phyloP scores from a whole-genome alignment of 1,140 invertebrate genomes.

The Drosophila navojoa region DNA sequence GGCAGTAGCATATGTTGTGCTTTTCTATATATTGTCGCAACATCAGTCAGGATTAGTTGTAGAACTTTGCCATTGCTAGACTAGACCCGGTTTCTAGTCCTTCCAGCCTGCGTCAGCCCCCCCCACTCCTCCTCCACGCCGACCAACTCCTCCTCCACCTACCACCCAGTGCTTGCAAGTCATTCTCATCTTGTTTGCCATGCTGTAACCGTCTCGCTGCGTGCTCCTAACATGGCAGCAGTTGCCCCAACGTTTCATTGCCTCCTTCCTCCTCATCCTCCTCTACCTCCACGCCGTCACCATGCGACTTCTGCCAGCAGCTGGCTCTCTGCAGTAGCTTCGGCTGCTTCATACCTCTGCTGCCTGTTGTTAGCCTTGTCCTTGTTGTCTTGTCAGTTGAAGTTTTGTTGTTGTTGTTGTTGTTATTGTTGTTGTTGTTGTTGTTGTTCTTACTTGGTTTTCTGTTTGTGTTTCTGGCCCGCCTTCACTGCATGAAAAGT shows the following conservation, averaged over 20 bases:
- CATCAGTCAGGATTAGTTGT: constrained; percentile 81
- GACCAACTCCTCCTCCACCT: too few relatives aligned
- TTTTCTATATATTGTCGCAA: constrained; percentile 79
- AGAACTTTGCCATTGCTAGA: constrained; percentile 68
- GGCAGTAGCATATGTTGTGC: constrained; percentile 72
- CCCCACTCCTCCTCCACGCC: not conserved
- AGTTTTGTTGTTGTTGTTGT: constrained; percentile 50
- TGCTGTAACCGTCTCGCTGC: constrained; percentile 77
- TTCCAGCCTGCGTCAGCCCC: too few relatives aligned
- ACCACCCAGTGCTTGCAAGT: constrained; percentile 8
- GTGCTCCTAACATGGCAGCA: constrained; percentile 72
- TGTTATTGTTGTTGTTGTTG: constrained; percentile 34
- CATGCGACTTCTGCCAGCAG: constrained; percentile 2
- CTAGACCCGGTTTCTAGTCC: constrained; percentile 38
- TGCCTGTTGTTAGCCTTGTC: constrained; percentile 64
- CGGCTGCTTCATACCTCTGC: not conserved
- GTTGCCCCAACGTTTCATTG: constrained; percentile 42
- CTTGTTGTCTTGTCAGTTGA: constrained; percentile 76
- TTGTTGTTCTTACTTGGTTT: constrained; percentile 42
- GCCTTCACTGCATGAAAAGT: constrained; percentile 59
- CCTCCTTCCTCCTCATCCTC: not conserved
- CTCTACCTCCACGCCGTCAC: too few relatives aligned
- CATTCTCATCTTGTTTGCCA: constrained; percentile 73
- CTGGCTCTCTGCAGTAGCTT: not conserved
- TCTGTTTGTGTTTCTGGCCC: constrained; percentile 58